These are phyloP conservation scores for Calcarius ornatus DNA, from an alignment of 2,113 vertebrate species.

Conservation along the genomic window DNA sequence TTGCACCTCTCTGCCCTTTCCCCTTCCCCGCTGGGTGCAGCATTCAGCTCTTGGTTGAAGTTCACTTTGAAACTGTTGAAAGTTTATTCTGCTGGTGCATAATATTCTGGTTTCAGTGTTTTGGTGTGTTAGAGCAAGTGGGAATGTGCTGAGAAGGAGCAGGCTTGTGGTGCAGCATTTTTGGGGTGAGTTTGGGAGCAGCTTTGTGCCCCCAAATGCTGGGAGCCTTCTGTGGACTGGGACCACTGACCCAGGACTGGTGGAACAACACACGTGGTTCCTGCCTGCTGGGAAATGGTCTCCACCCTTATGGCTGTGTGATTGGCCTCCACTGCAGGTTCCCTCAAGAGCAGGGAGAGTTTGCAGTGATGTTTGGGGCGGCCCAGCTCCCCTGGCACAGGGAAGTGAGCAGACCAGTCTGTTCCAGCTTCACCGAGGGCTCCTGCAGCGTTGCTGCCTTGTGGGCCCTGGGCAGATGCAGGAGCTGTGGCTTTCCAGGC, in stretches of 20 bases:
- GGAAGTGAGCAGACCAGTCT: background rate
- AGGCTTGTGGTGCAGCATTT: background rate
- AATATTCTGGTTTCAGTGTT: background rate
- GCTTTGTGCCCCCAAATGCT: background rate
- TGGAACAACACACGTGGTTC: background rate
- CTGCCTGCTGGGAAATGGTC: background rate
- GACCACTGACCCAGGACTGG: background rate
- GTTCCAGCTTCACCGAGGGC: background rate
- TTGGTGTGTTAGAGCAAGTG: background rate
- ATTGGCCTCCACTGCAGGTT: background rate
- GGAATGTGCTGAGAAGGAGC: background rate
- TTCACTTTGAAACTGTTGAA: background rate
- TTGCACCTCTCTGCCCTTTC: background rate
- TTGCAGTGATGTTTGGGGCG: background rate
- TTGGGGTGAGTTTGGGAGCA: background rate
- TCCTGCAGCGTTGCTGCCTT: background rate
- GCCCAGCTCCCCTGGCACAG: background rate
- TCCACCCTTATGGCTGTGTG: background rate
- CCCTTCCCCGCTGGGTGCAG: accelerated
- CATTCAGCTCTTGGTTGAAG: background rate
- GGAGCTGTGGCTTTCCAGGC: background rate
- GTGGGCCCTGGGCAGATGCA: background rate
- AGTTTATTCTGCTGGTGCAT: background rate
- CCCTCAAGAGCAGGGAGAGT: background rate
- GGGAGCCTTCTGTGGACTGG: background rate